Percentiles rank a stretch among this genome's conserved stretches.
These are phyloP conservation scores for Dolichotis patagonum DNA, from an alignment of 2,113 vertebrate genomes.

Conservation along the genomic window DNA sequence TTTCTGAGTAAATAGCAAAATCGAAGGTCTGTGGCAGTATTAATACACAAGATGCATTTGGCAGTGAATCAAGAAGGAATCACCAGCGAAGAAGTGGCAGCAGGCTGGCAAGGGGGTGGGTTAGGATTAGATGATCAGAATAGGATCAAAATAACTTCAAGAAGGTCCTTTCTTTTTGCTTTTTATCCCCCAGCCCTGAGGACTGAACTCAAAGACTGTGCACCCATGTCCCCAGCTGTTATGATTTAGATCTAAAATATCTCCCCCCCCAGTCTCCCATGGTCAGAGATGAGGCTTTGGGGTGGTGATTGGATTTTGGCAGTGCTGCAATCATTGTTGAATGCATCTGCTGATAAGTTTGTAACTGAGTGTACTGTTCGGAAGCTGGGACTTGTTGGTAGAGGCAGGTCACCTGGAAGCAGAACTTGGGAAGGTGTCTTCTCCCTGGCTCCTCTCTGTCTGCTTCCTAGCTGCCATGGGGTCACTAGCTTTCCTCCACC, in stretches of 20 bases:
- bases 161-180: not conserved
- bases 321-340: not conserved
- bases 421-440: not conserved
- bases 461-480: not conserved
- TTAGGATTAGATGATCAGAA: not conserved
- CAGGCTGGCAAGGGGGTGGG: fast-evolving
- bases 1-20: constrained; percentile 5
- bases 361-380: not conserved
- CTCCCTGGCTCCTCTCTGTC: not conserved
- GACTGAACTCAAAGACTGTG: not conserved
- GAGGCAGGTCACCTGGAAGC: not conserved
- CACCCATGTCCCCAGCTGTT: not conserved
- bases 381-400: not conserved
- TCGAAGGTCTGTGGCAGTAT: not conserved
- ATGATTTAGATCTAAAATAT: not conserved
- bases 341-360: not conserved
- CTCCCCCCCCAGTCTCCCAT: not conserved
- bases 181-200: not conserved
- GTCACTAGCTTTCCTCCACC: not conserved
- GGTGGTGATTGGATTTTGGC: not conserved
- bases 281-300: not conserved
- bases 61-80: not conserved
- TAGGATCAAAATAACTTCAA: not conserved
- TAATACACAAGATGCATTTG: not conserved
- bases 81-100: no score